These are phyloP conservation scores for Eilema griseolum DNA, from an alignment of 2,888 invertebrate species.

Conservation along the genomic window DNA sequence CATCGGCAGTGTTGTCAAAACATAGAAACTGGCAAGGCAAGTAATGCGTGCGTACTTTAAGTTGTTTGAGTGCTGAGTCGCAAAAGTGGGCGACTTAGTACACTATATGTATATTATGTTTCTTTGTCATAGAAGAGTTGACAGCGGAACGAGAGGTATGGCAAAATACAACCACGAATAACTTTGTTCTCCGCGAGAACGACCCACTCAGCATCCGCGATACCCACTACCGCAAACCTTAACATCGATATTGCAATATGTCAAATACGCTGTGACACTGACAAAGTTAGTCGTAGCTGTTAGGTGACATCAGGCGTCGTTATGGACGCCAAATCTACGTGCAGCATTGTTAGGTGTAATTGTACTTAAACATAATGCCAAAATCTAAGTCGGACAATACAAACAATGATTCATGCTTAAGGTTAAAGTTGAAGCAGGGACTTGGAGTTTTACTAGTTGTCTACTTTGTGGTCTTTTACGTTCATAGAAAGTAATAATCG, in stretches of 20 bases:
- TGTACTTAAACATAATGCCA: conserved; percentile 65
- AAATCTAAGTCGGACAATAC: conserved; percentile 71
- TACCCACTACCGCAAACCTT: conserved; percentile 56
- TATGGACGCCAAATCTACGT: conserved; percentile 68
- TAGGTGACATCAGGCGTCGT: conserved; percentile 68
- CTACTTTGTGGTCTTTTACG: conserved; percentile 55
- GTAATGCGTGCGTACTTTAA: conserved; percentile 83
- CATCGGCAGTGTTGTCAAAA: conserved; percentile 82
- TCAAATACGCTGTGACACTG: conserved; percentile 62
- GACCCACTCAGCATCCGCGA: conserved; percentile 60
- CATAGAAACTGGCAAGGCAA: conserved; percentile 86
- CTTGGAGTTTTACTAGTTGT: conserved; percentile 49
- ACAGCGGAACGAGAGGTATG: conserved; percentile 75
- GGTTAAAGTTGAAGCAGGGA: conserved; percentile 76
- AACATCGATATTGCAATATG: conserved; percentile 46
- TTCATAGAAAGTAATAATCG: conserved; percentile 40
- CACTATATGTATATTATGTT: conserved; percentile 65
- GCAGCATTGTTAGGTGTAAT: conserved; percentile 74
- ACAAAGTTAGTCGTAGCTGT: conserved; percentile 82
- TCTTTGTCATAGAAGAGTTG: conserved; percentile 83
- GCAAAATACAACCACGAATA: conserved; percentile 67
- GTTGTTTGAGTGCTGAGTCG: conserved; percentile 61
- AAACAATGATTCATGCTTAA: conserved; percentile 79
- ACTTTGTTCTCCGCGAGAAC: conserved; percentile 67
- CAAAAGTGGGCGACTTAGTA: conserved; percentile 57